Base-by-base conservation (phyloP, 2,113 vertebrate genomes). In the Zapus hudsonius region DNA sequence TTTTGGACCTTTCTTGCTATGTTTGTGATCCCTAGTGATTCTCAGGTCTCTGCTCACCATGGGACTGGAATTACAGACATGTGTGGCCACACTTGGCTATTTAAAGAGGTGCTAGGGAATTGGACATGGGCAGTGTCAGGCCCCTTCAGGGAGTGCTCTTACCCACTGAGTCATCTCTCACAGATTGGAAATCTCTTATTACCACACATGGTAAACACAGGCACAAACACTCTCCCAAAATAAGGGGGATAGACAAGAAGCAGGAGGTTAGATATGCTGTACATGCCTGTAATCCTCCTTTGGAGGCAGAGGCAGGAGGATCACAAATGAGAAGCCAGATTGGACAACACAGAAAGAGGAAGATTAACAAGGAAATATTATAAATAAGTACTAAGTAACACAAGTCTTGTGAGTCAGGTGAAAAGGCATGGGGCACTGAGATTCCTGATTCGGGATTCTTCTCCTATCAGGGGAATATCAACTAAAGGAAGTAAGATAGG, bases 141-240 rank as follows among this genome's bases (percentile, higher is more conserved):
- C 47, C 52, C 11, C 52, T 7, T 12, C 52, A 52, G 52, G 52
- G 16, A 52, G 52, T 52, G 12, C 52, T 52, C 52, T 52, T 52
- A 52, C 52, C 52, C 52, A 52, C 7, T 52, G 52, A 52, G 52
- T 15, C 52, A 52, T 52, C 52, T 52, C 52, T 52, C 52, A 7
- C 52, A 52, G 6, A 10, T 15, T 52, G 52, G 52, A 2, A 52
- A 52, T 70, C 85, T 90, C 36, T 90, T 44, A 59, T n/a, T 66
- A 36, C 36, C 61, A 70, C 69, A 84, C 31, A 81, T 38, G 29
- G 13, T 81, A 64, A 38, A 29, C 8, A 47, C 8, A 38, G 33
- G 44, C 63, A 31, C 55, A 83, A 88, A 76, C 81, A 33, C 67
- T 83, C 44, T 92, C n/a, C 15, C 42, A 33, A 75, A 95, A 44